Conservation (phyloP, 2,888 invertebrate species). For the Brenthis ino region DNA sequence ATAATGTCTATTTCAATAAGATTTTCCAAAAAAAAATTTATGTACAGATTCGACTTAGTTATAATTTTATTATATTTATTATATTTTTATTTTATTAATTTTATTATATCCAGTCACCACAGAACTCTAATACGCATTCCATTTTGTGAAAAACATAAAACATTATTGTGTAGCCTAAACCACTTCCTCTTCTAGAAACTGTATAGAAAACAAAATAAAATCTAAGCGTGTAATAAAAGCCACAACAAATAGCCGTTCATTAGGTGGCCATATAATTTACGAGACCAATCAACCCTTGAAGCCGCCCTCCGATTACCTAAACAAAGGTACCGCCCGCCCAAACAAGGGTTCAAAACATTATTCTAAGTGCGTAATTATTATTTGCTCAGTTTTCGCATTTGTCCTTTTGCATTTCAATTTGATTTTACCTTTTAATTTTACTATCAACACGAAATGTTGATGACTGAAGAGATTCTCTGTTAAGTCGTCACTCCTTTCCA, state of each 20-base stretch:
- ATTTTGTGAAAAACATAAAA: too few species aligned
- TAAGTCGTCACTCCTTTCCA: too few species aligned
- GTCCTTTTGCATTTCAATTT: constrained; percentile 9
- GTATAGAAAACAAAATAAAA: constrained; percentile 20
- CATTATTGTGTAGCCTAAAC: neutral
- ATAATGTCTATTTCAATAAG: too few species aligned
- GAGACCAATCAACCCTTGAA: constrained; percentile 22
- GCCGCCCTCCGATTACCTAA: constrained; percentile 19
- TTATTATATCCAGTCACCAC: too few species aligned
- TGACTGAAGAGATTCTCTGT: too few species aligned
- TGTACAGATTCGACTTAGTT: too few species aligned
- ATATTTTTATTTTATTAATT: too few species aligned
- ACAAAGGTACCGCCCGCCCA: constrained; percentile 14
- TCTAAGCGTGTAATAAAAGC: constrained; percentile 23
- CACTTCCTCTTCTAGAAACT: neutral
- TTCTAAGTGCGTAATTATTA: constrained; percentile 8
- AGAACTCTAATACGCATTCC: too few species aligned
- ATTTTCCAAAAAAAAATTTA: too few species aligned
- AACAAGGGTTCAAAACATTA: constrained; percentile 16
- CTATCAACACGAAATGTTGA: neutral
- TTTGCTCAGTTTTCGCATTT: neutral
- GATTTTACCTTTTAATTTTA: neutral
- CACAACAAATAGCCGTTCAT: constrained; percentile 31
- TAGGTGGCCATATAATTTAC: constrained; percentile 35
- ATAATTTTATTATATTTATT: too few species aligned